Percentiles rank a stretch among this genome's conserved stretches.
These are phyloP conservation scores for Lutraria lutraria DNA, from an alignment of 2,888 invertebrate genomes.

Conservation along the genomic window DNA sequence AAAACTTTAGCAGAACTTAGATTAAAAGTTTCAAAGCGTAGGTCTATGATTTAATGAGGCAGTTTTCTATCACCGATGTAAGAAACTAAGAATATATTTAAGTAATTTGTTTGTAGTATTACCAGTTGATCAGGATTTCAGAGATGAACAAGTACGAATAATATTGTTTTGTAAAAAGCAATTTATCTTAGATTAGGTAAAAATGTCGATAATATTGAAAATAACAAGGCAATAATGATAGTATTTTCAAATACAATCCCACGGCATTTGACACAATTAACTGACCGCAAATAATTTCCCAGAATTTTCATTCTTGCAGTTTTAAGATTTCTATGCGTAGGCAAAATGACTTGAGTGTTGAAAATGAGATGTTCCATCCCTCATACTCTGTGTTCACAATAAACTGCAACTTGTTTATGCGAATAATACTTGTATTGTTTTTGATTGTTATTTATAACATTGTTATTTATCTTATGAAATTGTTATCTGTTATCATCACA, in stretches of 20 bases:
- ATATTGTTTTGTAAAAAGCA: no score
- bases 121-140: no score
- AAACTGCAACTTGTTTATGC: not conserved
- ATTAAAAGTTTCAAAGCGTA: no score
- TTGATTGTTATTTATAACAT: conserved; percentile 5
- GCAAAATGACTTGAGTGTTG: not conserved
- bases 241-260: not conserved
- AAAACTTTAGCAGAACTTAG: no score
- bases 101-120: no score
- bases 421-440: not conserved
- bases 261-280: not conserved
- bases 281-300: not conserved
- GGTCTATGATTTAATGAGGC: no score
- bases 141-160: no score
- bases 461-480: conserved; percentile 2
- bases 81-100: no score
- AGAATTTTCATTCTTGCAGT: not conserved
- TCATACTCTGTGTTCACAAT: conserved; percentile 7
- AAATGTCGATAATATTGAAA: no score
- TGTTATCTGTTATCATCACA: conserved; percentile 9
- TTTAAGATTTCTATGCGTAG: not conserved
- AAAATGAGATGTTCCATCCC: not conserved
- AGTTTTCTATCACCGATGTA: no score
- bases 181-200: no score
- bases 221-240: no score